These are phyloP conservation scores for Acridotheres tristis DNA, from an alignment of 2,797 vertebrate genomes.

Conservation along the genomic window DNA sequence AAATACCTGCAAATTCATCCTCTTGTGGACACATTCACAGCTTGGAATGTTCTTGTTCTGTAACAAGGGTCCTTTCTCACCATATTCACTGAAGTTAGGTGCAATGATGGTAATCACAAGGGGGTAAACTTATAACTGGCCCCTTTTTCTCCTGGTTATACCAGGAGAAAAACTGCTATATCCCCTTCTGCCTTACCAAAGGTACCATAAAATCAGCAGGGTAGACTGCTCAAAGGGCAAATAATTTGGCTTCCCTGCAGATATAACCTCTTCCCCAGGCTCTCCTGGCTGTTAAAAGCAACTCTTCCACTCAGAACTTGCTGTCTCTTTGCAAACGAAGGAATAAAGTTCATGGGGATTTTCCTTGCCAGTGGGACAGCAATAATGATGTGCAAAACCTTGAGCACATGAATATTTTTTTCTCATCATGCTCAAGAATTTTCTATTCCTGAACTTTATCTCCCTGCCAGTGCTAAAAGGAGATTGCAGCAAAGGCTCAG, in stretches of 20 bases:
- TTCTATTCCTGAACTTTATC: not conserved
- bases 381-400: not conserved
- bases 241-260: not conserved
- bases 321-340: not conserved
- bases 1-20: not conserved
- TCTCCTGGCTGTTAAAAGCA: not conserved
- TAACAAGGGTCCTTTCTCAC: not conserved
- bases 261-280: not conserved
- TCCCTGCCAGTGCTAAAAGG: not conserved
- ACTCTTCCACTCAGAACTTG: not conserved
- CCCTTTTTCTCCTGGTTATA: not conserved
- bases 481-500: not conserved
- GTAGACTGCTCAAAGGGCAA: not conserved
- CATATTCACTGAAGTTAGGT: not conserved
- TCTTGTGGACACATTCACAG: not conserved
- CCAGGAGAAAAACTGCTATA: not conserved
- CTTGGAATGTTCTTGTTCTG: rapidly evolving
- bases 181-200: not conserved
- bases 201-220: not conserved
- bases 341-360: not conserved
- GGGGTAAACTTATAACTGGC: not conserved
- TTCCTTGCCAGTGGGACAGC: not conserved
- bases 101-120: not conserved
- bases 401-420: not conserved
- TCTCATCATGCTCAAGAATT: not conserved